These are phyloP conservation scores for Lepus americanus DNA, from an alignment of 2,113 vertebrate genomes.

Conservation along the genomic window DNA sequence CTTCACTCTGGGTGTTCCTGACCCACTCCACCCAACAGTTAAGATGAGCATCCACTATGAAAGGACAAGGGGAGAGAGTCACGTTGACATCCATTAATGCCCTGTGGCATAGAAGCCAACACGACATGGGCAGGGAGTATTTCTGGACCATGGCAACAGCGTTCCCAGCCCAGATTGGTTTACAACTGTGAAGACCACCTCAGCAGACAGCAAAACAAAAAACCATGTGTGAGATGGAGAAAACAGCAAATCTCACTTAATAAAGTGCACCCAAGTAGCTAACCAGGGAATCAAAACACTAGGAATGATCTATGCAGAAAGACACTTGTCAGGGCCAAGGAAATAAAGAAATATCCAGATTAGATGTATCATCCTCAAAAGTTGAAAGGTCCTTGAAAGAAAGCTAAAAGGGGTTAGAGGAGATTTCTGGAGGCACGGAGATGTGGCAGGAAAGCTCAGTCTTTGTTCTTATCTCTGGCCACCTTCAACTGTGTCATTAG, in stretches of 20 bases:
- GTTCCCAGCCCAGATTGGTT: neutral
- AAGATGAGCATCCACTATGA: no score
- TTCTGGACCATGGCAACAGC: neutral
- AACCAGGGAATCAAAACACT: neutral
- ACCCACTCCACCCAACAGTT: neutral
- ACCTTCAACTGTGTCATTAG: constrained; percentile 41
- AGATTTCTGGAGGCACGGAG: neutral
- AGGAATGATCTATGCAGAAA: neutral
- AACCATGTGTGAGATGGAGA: neutral
- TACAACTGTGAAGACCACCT: neutral
- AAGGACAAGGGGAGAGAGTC: neutral
- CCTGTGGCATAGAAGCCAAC: neutral
- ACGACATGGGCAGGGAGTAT: neutral
- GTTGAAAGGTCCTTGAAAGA: neutral
- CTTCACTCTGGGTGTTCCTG: neutral
- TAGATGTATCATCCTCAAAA: neutral
- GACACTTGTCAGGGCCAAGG: neutral
- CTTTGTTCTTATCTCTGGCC: constrained; percentile 48
- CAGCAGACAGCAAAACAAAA: neutral
- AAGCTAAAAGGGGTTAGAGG: neutral
- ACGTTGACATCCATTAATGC: accelerated
- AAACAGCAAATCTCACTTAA: neutral
- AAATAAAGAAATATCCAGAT: neutral
- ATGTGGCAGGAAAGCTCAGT: neutral
- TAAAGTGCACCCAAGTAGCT: neutral